Evolutionary conservation across 1,140 invertebrate species (phyloP).

Genomic region (Diorhabda carinulata): DNA sequence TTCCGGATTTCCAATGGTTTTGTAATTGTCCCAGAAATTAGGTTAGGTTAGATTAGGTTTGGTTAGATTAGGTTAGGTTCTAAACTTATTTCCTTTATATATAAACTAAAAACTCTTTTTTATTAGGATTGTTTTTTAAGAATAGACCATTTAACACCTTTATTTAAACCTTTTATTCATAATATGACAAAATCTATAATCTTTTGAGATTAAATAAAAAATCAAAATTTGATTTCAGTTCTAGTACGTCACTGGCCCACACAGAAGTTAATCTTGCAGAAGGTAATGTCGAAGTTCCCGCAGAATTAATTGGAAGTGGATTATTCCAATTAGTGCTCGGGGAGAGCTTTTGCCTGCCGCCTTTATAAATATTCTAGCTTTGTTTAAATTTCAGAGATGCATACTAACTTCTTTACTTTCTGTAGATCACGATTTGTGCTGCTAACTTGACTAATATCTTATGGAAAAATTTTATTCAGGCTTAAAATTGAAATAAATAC

Average conservation of each 20-base stretch:
- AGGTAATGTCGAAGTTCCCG: conserved; percentile 42
- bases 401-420: conserved; percentile 32
- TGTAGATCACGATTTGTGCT: conserved; percentile 28
- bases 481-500: background rate
- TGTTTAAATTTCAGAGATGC: conserved; percentile 43
- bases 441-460: conserved; percentile 23
- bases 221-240: no score
- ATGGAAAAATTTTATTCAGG: background rate
- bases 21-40: no score
- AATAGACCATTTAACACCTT: background rate
- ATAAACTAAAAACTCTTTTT: no score
- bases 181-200: no score
- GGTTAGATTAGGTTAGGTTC: no score
- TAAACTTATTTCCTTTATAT: no score
- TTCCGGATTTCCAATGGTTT: no score
- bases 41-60: no score
- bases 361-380: conserved; percentile 44
- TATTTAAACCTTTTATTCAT: no score
- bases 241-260: conserved; percentile 7
- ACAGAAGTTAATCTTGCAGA: conserved; percentile 36
- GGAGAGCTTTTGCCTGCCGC: conserved; percentile 35
- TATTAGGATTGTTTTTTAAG: no score
- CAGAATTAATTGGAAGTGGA: conserved; percentile 46
- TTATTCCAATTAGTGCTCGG: conserved; percentile 46
- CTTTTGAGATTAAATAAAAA: no score